Evolutionary conservation across 1,140 invertebrate species (phyloP).

Genomic region (Euschistus heros): DNA sequence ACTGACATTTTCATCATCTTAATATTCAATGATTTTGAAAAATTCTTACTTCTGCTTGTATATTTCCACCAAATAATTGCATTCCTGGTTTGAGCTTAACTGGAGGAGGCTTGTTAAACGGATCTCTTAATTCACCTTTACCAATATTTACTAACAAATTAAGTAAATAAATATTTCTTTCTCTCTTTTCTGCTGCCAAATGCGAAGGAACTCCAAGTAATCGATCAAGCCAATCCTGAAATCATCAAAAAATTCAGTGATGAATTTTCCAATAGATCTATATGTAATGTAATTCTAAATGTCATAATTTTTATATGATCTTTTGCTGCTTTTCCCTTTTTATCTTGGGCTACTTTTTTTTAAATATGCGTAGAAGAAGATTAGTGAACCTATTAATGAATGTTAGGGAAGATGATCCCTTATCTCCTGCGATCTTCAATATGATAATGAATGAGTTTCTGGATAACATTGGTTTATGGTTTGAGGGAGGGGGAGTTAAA

Average conservation of each 20-base stretch:
- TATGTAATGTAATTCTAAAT: neutral
- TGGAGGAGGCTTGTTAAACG: neutral
- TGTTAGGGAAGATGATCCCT: neutral
- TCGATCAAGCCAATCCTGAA: neutral
- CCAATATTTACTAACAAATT: slow-evolving; percentile 1
- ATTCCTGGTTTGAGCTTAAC: neutral
- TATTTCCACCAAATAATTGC: neutral
- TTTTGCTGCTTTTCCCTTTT: neutral
- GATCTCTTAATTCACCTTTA: neutral
- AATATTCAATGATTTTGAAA: neutral
- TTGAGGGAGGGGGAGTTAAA: no score
- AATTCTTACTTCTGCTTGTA: neutral
- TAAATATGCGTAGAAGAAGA: neutral
- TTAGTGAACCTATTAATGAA: neutral
- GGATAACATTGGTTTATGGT: no score
- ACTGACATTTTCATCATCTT: neutral
- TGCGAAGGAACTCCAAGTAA: neutral
- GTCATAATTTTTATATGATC: neutral
- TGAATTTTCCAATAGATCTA: neutral
- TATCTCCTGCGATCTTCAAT: no score
- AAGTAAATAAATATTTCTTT: neutral
- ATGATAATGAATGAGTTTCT: neutral
- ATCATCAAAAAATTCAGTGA: neutral
- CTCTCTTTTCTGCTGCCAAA: neutral
- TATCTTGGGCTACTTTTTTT: neutral